A percentile compares a stretch with the other conserved stretches of the same genome.
phyloP scores from a whole-genome alignment of 2,888 invertebrate genomes.

The Meliscaeva auricollis region DNA sequence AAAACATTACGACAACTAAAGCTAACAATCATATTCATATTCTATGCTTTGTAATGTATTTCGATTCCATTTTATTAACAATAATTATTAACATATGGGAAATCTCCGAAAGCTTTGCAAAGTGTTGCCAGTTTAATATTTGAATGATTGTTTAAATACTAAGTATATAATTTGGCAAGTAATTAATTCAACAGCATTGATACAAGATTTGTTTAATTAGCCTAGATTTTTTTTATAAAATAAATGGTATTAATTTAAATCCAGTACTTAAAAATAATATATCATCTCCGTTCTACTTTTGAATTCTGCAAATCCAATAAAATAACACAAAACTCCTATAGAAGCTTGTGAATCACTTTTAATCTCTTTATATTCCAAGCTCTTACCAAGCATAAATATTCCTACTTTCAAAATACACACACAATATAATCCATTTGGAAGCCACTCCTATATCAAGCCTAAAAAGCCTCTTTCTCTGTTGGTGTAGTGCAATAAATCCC shows the following conservation, averaged over 20 bases:
- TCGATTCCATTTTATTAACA: no score
- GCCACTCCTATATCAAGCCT: slow-evolving; percentile 30
- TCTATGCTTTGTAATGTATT: no score
- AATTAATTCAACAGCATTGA: no score
- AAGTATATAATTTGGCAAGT: no score
- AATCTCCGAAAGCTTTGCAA: no score
- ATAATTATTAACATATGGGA: no score
- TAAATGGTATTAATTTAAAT: background rate
- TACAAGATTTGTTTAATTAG: background rate
- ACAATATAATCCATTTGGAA: slow-evolving; percentile 35
- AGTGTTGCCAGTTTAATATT: no score
- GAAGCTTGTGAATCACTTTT: slow-evolving; percentile 18
- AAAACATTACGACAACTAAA: no score
- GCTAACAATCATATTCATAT: no score
- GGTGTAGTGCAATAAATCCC: slow-evolving; percentile 53
- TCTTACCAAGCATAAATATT: slow-evolving; percentile 53
- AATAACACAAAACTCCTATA: background rate
- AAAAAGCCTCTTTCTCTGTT: slow-evolving; percentile 10
- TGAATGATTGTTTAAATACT: no score
- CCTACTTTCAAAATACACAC: slow-evolving; percentile 1
- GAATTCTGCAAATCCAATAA: background rate
- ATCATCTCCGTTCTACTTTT: background rate
- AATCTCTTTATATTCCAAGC: slow-evolving; percentile 54
- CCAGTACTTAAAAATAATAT: background rate
- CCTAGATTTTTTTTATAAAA: background rate